These are phyloP conservation scores for Hybognathus amarus DNA, from an alignment of 2,797 vertebrate species.

Conservation along the genomic window DNA sequence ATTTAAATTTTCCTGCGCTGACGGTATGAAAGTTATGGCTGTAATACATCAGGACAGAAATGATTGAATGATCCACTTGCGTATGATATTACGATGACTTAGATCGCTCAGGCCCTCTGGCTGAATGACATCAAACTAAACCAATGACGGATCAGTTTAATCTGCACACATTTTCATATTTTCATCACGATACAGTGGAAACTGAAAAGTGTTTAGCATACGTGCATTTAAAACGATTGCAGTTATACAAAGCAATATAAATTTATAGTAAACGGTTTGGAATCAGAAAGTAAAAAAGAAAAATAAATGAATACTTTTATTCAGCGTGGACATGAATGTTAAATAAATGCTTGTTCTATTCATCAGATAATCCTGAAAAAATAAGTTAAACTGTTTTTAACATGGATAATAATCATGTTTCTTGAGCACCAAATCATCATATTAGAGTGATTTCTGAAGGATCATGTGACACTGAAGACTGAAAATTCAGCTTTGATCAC, in stretches of 20 bases:
- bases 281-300: neutral
- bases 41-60: constrained; percentile 24
- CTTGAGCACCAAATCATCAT: neutral
- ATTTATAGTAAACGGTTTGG: neutral
- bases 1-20: constrained; percentile 15
- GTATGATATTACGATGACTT: constrained; percentile 15
- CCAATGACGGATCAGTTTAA: constrained; percentile 5
- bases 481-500: too few relatives aligned
- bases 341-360: neutral
- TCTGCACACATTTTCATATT: neutral
- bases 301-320: neutral
- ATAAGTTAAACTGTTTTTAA: too few relatives aligned
- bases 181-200: neutral
- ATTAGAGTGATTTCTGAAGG: too few relatives aligned
- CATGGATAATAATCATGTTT: neutral
- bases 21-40: constrained; percentile 13
- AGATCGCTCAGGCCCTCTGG: neutral
- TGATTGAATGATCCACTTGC: constrained; percentile 13
- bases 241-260: neutral
- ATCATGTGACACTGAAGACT: too few relatives aligned
- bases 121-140: neutral
- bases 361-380: neutral
- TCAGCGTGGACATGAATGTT: neutral
- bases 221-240: neutral
- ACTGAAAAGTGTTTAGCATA: neutral